These are phyloP conservation scores for Aphelenchoides avenae DNA, from an alignment of 1,140 invertebrate species.

Conservation along the genomic window DNA sequence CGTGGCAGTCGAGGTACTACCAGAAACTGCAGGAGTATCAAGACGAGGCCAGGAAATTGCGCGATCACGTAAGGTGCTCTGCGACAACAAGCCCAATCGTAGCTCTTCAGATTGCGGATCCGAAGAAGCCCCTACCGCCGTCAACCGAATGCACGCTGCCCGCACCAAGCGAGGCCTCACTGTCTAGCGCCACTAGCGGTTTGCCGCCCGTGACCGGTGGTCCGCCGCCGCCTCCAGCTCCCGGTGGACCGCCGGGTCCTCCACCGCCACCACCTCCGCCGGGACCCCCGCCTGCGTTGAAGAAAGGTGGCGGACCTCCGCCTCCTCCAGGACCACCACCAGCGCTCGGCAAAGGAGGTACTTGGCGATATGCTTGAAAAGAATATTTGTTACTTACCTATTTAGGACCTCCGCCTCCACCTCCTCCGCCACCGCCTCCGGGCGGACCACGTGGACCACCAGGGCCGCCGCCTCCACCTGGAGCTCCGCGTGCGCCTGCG, in stretches of 20 bases:
- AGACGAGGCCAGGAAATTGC: constrained; percentile 18
- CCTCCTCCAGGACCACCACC: constrained; percentile 4
- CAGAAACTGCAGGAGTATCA: constrained; percentile 33
- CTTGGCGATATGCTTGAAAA: constrained; percentile 1
- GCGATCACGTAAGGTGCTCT: constrained; percentile 26
- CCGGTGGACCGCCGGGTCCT: constrained; percentile 4
- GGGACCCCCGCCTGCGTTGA: constrained; percentile 11
- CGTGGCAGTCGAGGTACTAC: constrained; percentile 24
- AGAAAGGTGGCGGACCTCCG: not conserved
- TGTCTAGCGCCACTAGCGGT: constrained; percentile 1
- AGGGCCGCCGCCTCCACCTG: constrained; percentile 4
- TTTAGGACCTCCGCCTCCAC: not conserved
- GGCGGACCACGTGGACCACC: constrained; percentile 6
- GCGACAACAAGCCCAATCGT: not conserved
- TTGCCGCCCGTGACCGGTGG: not conserved
- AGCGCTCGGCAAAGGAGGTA: not conserved
- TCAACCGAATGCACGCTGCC: constrained; percentile 22
- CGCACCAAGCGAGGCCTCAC: constrained; percentile 19
- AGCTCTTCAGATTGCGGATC: constrained; percentile 23
- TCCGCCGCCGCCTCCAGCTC: not conserved
- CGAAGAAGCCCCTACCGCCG: constrained; percentile 6
- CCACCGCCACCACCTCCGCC: constrained; percentile 33
- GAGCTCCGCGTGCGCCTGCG: not conserved
- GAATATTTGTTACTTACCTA: no score
- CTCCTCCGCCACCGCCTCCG: constrained; percentile 21